These are phyloP conservation scores for Agapostemon virescens DNA, from an alignment of 2,888 invertebrate species.

Conservation along the genomic window DNA sequence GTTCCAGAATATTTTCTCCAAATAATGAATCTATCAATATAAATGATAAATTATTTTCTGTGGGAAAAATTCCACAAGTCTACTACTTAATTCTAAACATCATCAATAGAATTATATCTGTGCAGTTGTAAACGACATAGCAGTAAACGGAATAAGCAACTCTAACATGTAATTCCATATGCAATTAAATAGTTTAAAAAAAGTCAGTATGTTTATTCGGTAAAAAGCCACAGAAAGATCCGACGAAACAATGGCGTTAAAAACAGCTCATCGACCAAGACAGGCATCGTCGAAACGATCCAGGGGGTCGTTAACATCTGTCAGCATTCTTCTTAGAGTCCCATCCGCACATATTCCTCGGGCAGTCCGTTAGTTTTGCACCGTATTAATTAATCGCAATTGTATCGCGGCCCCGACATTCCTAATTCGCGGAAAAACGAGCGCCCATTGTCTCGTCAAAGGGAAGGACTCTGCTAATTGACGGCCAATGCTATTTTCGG, in stretches of 20 bases:
- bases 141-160: background rate
- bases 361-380: slow-evolving; percentile 18
- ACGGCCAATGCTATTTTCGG: slow-evolving; percentile 6
- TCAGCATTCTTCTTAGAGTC: slow-evolving; percentile 16
- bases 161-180: too few species aligned
- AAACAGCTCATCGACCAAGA: background rate
- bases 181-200: slow-evolving; percentile 5
- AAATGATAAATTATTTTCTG: too few species aligned
- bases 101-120: background rate
- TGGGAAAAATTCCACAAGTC: background rate
- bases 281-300: slow-evolving; percentile 47
- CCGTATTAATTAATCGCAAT: slow-evolving; percentile 63
- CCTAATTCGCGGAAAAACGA: slow-evolving; percentile 31
- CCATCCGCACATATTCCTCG: background rate
- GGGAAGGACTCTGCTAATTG: slow-evolving; percentile 17
- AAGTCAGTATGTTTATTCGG: slow-evolving; percentile 30
- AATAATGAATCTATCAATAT: too few species aligned
- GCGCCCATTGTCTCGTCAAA: slow-evolving; percentile 47
- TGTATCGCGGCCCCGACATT: slow-evolving; percentile 60
- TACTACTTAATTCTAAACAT: background rate
- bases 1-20: too few species aligned
- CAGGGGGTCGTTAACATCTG: slow-evolving; percentile 15
- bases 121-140: background rate
- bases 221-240: slow-evolving; percentile 12
- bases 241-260: background rate